Percentiles rank a stretch among this genome's conserved stretches.
These are phyloP conservation scores for Hepsetus odoe DNA, from an alignment of 2,113 vertebrate genomes.

Conservation along the genomic window DNA sequence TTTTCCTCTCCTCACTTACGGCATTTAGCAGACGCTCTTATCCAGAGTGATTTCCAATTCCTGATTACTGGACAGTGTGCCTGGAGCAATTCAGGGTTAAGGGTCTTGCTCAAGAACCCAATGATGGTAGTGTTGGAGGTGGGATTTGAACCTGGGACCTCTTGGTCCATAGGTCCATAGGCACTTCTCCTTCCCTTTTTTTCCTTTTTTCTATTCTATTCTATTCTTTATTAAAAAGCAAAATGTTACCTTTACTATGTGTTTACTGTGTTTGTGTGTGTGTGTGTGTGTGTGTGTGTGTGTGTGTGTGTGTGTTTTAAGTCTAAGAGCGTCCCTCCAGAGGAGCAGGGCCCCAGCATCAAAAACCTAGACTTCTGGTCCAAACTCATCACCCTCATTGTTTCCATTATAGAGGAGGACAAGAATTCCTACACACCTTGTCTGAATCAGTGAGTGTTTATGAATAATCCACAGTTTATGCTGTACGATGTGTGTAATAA, in stretches of 20 bases:
- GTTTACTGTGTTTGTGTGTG: conserved; percentile 14
- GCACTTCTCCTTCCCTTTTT: neutral
- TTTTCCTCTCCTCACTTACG: neutral
- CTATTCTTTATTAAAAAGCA: neutral
- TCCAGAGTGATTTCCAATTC: no score
- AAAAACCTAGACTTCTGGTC: conserved; percentile 99
- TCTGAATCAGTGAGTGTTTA: conserved; percentile 91
- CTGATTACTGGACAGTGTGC: no score
- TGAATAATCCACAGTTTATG: neutral
- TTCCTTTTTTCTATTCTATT: neutral
- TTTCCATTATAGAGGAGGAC: conserved; percentile 98
- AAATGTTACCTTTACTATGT: neutral
- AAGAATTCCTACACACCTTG: conserved; percentile 97
- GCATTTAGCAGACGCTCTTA: neutral
- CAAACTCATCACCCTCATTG: conserved; percentile 96
- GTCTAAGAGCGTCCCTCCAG: conserved; percentile 90
- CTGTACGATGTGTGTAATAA: neutral
- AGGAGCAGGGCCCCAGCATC: conserved; percentile 95
- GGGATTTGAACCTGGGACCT: no score
- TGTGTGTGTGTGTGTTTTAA: conserved; percentile 57
- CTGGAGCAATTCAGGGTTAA: no score
- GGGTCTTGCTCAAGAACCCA: no score
- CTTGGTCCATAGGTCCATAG: neutral
- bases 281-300: conserved; percentile 16
- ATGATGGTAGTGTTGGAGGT: no score